Conservation (phyloP, 2,113 vertebrate genomes). For the Mormoops blainvillei region DNA sequence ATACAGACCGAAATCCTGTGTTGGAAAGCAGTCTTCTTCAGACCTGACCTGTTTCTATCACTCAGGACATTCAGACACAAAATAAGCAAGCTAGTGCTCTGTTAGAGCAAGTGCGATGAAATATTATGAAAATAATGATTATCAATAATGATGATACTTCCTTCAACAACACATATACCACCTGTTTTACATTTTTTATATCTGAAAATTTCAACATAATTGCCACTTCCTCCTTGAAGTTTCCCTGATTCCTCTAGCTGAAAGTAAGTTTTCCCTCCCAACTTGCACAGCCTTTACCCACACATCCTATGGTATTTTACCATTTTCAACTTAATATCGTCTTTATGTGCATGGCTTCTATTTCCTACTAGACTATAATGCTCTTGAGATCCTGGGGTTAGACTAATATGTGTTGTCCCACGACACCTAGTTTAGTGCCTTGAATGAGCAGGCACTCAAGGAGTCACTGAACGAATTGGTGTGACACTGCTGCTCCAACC, state of each 20-base stretch:
- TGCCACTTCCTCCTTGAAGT: not conserved
- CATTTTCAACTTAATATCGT: not conserved
- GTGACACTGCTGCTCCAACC: not conserved
- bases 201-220: not conserved
- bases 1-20: not conserved
- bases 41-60: not conserved
- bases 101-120: not conserved
- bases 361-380: not conserved
- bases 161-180: not conserved
- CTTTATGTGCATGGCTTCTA: not conserved
- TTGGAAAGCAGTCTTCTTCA: not conserved
- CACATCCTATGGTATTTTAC: not conserved
- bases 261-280: not conserved
- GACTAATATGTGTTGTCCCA: not conserved
- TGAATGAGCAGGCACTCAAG: not conserved
- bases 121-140: not conserved
- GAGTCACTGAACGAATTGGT: not conserved
- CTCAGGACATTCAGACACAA: not conserved
- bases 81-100: not conserved
- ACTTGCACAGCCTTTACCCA: not conserved
- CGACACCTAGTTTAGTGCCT: not conserved
- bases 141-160: not conserved
- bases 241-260: not conserved
- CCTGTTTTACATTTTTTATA: not conserved
- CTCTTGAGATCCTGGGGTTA: not conserved